Evolutionary conservation across 2,797 vertebrate genomes (phyloP).

Genomic region (Microhierax caerulescens): DNA sequence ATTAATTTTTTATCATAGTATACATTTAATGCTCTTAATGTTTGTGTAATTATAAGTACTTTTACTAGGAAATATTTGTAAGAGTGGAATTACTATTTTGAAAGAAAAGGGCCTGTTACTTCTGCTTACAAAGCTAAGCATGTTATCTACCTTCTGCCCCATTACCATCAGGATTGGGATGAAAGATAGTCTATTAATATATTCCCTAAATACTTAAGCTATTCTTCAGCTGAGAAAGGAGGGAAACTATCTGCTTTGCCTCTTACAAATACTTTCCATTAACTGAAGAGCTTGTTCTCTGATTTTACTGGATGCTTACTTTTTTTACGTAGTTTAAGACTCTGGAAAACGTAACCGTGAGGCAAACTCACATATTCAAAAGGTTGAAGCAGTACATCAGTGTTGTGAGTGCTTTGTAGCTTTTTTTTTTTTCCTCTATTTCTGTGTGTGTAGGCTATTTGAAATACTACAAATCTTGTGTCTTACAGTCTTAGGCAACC

Average conservation of each 20-base stretch:
- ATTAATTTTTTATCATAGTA: not conserved
- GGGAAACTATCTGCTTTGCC: not conserved
- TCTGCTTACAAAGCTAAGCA: not conserved
- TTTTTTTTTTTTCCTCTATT: not conserved
- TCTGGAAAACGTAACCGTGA: not conserved
- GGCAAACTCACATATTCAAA: not conserved
- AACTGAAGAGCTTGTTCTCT: not conserved
- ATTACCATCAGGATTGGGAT: not conserved
- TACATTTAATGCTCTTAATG: not conserved
- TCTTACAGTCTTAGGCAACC: not conserved
- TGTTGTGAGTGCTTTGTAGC: not conserved
- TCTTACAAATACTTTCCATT: not conserved
- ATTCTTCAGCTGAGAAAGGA: not conserved
- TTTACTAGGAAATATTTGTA: not conserved
- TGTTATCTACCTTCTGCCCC: not conserved
- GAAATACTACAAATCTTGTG: not conserved
- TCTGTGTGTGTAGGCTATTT: not conserved
- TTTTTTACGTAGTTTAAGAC: not conserved
- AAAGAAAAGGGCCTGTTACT: not conserved
- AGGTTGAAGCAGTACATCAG: not conserved
- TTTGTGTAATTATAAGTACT: not conserved
- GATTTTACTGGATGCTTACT: not conserved
- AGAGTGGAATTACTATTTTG: not conserved
- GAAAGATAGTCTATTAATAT: not conserved
- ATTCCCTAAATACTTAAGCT: not conserved